Conservation (phyloP, 2,113 vertebrate genomes). For the Nerophis ophidion region DNA sequence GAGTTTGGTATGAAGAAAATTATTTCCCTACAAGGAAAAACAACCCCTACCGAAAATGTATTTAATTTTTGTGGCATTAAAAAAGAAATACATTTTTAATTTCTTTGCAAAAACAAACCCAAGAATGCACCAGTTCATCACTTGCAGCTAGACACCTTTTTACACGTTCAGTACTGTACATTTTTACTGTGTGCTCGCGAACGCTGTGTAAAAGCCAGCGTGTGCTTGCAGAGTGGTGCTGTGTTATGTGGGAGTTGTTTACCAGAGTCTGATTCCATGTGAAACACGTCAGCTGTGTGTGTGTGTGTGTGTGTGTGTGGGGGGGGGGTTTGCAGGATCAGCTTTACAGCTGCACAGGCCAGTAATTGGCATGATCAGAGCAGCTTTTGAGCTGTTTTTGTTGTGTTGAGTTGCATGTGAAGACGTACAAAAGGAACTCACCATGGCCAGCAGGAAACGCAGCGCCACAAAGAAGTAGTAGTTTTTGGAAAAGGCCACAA, state of each 20-base stretch:
- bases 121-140: too few species aligned
- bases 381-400: background rate
- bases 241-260: background rate
- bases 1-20: too few species aligned
- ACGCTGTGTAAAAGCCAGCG: background rate
- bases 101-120: too few species aligned
- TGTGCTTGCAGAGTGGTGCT: background rate
- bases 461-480: conserved; percentile 80
- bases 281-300: conserved; percentile 62
- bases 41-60: too few species aligned
- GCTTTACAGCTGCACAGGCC: conserved; percentile 8
- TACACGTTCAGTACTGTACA: too few species aligned
- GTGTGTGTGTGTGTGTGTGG: conserved; percentile 5
- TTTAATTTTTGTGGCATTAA: too few species aligned
- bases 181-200: too few species aligned
- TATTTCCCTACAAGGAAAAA: too few species aligned
- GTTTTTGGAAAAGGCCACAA: conserved; percentile 78
- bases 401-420: too few species aligned
- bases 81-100: too few species aligned
- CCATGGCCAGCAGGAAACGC: conserved; percentile 87
- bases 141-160: too few species aligned
- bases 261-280: conserved; percentile 22
- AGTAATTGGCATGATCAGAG: background rate
- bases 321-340: conserved; percentile 13
- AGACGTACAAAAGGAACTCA: conserved; percentile 58